phyloP scores from a whole-genome alignment of 2,113 vertebrate genomes.

The Eurystomus gularis region DNA sequence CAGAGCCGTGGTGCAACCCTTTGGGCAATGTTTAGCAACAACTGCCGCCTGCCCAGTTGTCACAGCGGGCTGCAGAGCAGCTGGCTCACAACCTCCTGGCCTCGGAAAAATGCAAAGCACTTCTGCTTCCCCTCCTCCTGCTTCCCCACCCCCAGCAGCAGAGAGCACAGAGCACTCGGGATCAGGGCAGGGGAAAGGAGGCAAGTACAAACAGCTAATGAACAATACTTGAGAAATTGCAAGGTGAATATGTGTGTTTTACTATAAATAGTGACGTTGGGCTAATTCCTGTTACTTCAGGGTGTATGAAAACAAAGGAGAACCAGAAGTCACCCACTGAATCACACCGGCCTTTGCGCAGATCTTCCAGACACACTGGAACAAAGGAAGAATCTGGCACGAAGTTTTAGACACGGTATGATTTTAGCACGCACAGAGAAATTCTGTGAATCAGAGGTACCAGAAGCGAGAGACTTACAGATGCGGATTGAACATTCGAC shows the following conservation, averaged over 20 bases:
- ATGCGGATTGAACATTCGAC: conserved; percentile 88
- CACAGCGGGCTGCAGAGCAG: conserved; percentile 35
- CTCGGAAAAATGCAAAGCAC: conserved; percentile 27
- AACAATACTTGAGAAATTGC: neutral
- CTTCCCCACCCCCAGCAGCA: neutral
- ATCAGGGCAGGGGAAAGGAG: neutral
- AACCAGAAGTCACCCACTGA: neutral
- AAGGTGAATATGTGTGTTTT: neutral
- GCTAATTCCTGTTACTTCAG: conserved; percentile 33
- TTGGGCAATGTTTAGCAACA: neutral
- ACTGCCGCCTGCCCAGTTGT: conserved; percentile 7
- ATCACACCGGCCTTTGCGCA: neutral
- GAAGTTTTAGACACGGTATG: neutral
- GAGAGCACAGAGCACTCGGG: neutral
- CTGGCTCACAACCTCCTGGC: neutral
- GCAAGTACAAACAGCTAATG: neutral
- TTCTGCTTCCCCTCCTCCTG: neutral
- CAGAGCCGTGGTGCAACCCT: neutral
- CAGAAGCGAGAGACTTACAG: conserved; percentile 80
- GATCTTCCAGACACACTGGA: neutral
- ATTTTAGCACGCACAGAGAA: neutral
- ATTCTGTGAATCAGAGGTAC: neutral
- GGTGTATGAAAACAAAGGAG: neutral
- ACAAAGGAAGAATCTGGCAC: neutral
- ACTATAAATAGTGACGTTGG: conserved; percentile 11